phyloP scores from a whole-genome alignment of 2,888 invertebrate genomes.

The Lasioglossum lativentre region DNA sequence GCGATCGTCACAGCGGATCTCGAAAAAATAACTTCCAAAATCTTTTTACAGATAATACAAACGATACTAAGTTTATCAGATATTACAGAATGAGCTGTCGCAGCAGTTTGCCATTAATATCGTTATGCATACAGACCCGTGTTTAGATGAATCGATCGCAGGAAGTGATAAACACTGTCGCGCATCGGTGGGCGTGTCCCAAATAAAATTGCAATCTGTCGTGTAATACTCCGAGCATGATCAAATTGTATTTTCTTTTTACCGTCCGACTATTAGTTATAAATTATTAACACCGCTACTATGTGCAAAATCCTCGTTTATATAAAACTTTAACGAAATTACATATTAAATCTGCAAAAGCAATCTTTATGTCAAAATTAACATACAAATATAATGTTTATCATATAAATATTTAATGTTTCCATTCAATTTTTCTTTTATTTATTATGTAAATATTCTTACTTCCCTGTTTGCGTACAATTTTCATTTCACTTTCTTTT shows the following conservation, averaged over 20 bases:
- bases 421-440: no score
- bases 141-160: conserved; percentile 52
- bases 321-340: not conserved
- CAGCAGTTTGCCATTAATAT: conserved; percentile 50
- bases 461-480: no score
- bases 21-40: conserved; percentile 25
- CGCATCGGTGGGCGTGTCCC: conserved; percentile 54
- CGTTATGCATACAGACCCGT: conserved; percentile 46
- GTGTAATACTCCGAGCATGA: not conserved
- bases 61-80: conserved; percentile 45
- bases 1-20: not conserved
- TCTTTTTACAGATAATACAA: conserved; percentile 42
- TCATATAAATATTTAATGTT: no score
- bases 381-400: not conserved
- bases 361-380: not conserved
- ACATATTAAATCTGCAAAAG: not conserved
- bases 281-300: not conserved
- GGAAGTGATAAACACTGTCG: conserved; percentile 47
- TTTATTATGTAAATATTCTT: no score
- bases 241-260: not conserved
- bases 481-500: no score
- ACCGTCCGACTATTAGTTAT: not conserved
- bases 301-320: not conserved
- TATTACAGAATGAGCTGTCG: conserved; percentile 29
- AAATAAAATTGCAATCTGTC: conserved; percentile 57